Evolutionary conservation across 2,888 invertebrate species (phyloP).

Genomic region (Beris chalybata): DNA sequence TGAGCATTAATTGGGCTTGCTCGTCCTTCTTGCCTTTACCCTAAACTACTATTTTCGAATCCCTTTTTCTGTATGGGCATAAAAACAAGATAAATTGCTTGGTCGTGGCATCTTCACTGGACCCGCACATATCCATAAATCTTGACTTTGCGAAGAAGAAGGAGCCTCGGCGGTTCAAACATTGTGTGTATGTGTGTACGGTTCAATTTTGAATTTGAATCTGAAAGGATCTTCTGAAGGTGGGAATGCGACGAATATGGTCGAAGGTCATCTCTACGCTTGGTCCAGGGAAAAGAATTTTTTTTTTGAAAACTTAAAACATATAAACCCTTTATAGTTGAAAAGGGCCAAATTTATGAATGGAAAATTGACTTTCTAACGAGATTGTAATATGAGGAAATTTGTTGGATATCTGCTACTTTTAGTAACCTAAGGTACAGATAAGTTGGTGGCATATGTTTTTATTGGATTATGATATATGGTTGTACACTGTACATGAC

Average conservation of each 20-base stretch:
- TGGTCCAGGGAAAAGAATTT: too few relatives aligned
- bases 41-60: background rate
- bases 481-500: too few relatives aligned
- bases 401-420: conserved; percentile 2
- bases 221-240: conserved; percentile 11
- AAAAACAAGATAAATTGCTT: conserved; percentile 35
- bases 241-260: background rate
- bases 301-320: too few relatives aligned
- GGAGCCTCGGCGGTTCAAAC: background rate
- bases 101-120: conserved; percentile 29
- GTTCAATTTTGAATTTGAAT: conserved; percentile 10
- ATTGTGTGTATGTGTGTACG: background rate
- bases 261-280: too few relatives aligned
- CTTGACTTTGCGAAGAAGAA: conserved; percentile 22
- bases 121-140: conserved; percentile 35
- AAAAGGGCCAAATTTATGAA: conserved; percentile 10
- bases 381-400: conserved; percentile 13
- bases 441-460: too few relatives aligned
- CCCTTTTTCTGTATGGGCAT: conserved; percentile 1
- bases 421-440: background rate
- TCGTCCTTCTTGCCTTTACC: background rate
- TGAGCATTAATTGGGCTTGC: conserved; percentile 37
- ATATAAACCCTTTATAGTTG: too few relatives aligned
- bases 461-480: too few relatives aligned
- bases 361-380: conserved; percentile 20